These are phyloP conservation scores for Allygus modestus DNA, from an alignment of 2,888 invertebrate species.

Conservation along the genomic window DNA sequence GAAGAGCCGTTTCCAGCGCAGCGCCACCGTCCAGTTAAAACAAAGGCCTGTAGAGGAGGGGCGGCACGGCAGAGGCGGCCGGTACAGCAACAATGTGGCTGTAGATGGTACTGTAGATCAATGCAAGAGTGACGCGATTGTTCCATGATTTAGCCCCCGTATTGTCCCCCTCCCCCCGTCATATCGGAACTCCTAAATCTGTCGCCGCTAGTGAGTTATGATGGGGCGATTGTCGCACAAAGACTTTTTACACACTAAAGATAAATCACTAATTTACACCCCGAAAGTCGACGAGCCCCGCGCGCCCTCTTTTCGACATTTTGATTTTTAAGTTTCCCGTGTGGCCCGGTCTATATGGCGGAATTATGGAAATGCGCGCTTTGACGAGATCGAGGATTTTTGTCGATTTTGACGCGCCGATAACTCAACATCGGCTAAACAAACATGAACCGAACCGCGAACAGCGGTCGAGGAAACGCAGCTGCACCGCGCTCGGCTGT, in stretches of 20 bases:
- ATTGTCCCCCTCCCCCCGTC: conserved; percentile 39
- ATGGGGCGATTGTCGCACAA: conserved; percentile 46
- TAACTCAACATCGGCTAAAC: conserved; percentile 3
- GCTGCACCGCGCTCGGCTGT: neutral
- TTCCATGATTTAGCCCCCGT: conserved; percentile 41
- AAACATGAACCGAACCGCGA: conserved; percentile 18
- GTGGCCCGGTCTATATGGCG: conserved; percentile 1
- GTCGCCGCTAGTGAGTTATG: conserved; percentile 54
- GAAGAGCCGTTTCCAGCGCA: too few relatives aligned
- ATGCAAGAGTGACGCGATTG: conserved; percentile 33
- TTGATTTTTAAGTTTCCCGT: conserved; percentile 41
- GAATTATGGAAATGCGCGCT: conserved; percentile 50
- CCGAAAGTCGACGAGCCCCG: conserved; percentile 1
- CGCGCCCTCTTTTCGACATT: conserved; percentile 56
- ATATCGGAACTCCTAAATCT: conserved; percentile 61
- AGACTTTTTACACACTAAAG: conserved; percentile 56
- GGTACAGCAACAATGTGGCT: conserved; percentile 16
- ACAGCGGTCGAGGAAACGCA: neutral
- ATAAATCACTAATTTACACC: conserved; percentile 59
- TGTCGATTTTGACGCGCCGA: conserved; percentile 2
- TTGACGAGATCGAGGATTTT: conserved; percentile 31
- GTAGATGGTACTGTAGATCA: conserved; percentile 13
- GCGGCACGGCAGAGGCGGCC: too few relatives aligned
- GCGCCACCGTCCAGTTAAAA: neutral
- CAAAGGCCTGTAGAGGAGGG: neutral